phyloP scores from a whole-genome alignment of 1,140 invertebrate species.

The Colletes gigas region DNA sequence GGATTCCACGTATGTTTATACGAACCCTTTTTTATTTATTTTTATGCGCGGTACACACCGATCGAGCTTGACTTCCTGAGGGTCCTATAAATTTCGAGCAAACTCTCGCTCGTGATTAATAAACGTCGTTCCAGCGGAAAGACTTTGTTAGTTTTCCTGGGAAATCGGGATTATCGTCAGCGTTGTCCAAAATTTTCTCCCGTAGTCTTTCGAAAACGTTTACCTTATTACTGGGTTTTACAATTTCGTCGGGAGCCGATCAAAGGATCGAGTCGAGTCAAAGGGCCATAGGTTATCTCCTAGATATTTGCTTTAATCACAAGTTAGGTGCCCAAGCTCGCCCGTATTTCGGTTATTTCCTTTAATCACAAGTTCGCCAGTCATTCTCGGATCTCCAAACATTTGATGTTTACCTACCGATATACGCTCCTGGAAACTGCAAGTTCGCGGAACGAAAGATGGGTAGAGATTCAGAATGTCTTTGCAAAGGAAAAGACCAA shows the following conservation, averaged over 20 bases:
- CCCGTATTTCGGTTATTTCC: neutral
- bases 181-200: neutral
- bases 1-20: too few relatives aligned
- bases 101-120: too few relatives aligned
- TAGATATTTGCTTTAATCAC: slow-evolving; percentile 1
- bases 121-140: too few relatives aligned
- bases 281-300: neutral
- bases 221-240: slow-evolving; percentile 6
- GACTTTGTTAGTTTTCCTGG: too few relatives aligned
- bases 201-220: neutral
- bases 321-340: neutral
- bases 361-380: slow-evolving; percentile 10
- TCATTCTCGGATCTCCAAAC: slow-evolving; percentile 5
- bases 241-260: neutral
- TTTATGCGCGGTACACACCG: too few relatives aligned
- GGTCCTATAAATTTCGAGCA: too few relatives aligned
- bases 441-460: neutral
- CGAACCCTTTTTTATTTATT: too few relatives aligned
- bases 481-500: too few relatives aligned
- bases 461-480: neutral
- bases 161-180: neutral
- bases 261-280: neutral
- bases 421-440: neutral
- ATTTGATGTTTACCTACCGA: slow-evolving; percentile 5
- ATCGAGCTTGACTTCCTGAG: too few relatives aligned